phyloP scores from a whole-genome alignment of 2,797 vertebrate genomes.

The Thaleichthys pacificus region DNA sequence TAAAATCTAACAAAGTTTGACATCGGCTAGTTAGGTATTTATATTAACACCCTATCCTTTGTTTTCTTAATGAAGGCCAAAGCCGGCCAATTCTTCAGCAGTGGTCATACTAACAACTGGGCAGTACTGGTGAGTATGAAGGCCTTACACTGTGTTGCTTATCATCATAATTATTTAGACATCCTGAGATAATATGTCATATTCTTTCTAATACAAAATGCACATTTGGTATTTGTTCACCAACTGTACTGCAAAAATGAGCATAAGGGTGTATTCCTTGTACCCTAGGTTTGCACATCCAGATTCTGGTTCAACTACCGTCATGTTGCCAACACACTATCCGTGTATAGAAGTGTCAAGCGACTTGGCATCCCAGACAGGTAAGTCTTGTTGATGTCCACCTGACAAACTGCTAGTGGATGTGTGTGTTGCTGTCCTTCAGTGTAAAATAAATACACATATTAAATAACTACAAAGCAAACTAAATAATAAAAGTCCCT shows the following conservation, averaged over 20 bases:
- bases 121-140: conserved; percentile 88
- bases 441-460: not conserved
- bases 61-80: conserved; percentile 65
- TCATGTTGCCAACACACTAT: conserved; percentile 95
- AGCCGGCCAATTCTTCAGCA: conserved; percentile 88
- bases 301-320: conserved; percentile 99
- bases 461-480: not conserved
- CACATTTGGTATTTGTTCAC: not conserved
- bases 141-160: not conserved
- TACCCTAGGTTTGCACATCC: conserved; percentile 90
- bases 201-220: not conserved
- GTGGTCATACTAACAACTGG: conserved; percentile 98
- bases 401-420: not conserved
- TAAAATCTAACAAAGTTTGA: no score
- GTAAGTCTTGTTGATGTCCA: conserved; percentile 57
- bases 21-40: not conserved
- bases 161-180: not conserved
- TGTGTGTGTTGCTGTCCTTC: not conserved
- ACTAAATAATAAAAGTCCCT: not conserved
- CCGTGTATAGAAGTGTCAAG: conserved; percentile 96
- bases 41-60: not conserved
- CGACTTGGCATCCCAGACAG: conserved; percentile 97
- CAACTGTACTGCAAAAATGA: not conserved
- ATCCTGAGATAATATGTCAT: not conserved
- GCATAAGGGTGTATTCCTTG: not conserved